Evolutionary conservation across 1,140 invertebrate species (phyloP), one percentile per base, ranked within the genome.

Genomic region (Oncopeltus fasciatus): DNA sequence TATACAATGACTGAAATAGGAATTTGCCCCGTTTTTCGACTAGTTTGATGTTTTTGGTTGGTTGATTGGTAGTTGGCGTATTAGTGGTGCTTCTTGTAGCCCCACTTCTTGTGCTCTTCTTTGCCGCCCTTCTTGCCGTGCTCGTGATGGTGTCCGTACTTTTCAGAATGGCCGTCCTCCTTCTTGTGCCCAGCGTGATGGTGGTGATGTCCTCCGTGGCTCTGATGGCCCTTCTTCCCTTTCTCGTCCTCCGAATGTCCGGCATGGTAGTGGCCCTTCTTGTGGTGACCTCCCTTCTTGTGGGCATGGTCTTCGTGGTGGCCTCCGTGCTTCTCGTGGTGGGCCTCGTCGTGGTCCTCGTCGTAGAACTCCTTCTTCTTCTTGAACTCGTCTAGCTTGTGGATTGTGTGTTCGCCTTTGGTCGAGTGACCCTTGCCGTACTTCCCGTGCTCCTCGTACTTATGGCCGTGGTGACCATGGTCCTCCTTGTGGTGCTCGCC

Each of bases 241-340:
- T 81, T 76, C 60, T 83, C 77, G 33, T 77, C 77, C 51, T 82
- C 75, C 59, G 83, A 77, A 66, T 85, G 79, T 20, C 81, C 83
- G 9, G 78, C 76, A 49, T 87, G 79, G 62, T 86, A 81, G 65
- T 84, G 82, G 2, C 83, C 83, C 2, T 84, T 84, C 75, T 87
- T 87, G 74, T 86, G 83, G 68, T 84, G 81, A 5, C 83, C 83
- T 16, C 84, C 84, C 63, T 86, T 81, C 66, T 87, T 80, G 67
- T 78, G 76, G 9, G 78, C 76, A 66, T 81, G 81, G 59, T 80
- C 74, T 60, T 83, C 76, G 64, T 83, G 79, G 68, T 79, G 74
- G 1, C 75, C 74, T 29, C 80, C 80, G 59, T 80, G 76, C 66
- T 83, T 83, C 65, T 80, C 76, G 65, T 83, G 80, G 63, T 80